A percentile compares a stretch with the other conserved stretches of the same genome.
phyloP scores from a whole-genome alignment of 2,888 invertebrate species.

The Anoncus sp. region DNA sequence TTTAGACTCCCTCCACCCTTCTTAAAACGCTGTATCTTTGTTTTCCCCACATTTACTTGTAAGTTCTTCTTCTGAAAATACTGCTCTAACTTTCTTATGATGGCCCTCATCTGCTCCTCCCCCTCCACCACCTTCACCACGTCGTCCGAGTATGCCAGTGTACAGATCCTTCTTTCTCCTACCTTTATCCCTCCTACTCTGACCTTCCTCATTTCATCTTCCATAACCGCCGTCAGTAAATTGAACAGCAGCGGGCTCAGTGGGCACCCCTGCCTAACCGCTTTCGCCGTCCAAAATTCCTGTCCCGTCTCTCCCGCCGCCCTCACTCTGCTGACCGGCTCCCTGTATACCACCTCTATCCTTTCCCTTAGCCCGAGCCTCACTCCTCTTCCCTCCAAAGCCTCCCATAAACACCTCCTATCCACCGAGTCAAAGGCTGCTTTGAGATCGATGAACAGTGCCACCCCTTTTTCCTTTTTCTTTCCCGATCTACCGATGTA shows the following conservation, averaged over 20 bases:
- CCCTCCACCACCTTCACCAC: slow-evolving; percentile 1
- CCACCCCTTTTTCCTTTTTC: not conserved
- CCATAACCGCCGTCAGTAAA: slow-evolving; percentile 49
- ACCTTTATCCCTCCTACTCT: slow-evolving; percentile 24
- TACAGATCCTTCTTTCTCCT: slow-evolving; percentile 19
- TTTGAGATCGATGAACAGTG: slow-evolving; percentile 19
- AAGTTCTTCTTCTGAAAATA: slow-evolving; percentile 2
- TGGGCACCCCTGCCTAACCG: slow-evolving; percentile 64
- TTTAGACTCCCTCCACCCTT: not conserved
- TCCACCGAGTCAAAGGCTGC: slow-evolving; percentile 39
- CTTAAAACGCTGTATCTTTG: slow-evolving; percentile 16
- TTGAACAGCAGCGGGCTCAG: slow-evolving; percentile 63
- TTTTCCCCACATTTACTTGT: slow-evolving; percentile 20
- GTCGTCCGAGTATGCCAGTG: slow-evolving; percentile 10
- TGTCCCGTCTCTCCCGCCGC: slow-evolving; percentile 20
- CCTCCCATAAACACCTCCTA: slow-evolving; percentile 2
- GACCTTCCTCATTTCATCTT: slow-evolving; percentile 28
- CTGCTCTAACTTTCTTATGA: slow-evolving; percentile 17
- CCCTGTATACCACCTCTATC: not conserved
- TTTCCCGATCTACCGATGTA: too few relatives aligned
- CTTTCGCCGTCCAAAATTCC: slow-evolving; percentile 43
- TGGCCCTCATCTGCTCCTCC: slow-evolving; percentile 3
- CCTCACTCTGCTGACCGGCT: slow-evolving; percentile 20
- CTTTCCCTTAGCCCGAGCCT: slow-evolving; percentile 8
- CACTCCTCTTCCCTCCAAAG: slow-evolving; percentile 8